Base-by-base conservation (phyloP, 1,140 invertebrate species). In the Aphidius ervi region DNA sequence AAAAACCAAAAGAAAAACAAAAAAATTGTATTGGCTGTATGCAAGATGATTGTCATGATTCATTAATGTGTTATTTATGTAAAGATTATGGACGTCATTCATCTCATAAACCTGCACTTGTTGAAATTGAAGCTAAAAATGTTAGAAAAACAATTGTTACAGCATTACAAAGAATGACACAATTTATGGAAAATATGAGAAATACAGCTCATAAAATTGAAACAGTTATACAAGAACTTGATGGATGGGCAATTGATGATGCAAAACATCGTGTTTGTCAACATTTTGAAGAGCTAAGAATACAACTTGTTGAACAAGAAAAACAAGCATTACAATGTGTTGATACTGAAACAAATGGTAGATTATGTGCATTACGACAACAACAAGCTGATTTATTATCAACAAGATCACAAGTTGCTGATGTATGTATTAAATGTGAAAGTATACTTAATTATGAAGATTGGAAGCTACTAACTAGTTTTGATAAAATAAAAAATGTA, bases 21-120 rank as follows among this genome's bases (percentile, higher is more conserved):
- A 83, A 83, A 1, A 81, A 82, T 46, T 83, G 86, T 61, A 70
- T 82, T 7, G 84, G 85, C 4, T 87, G 85, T 61, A 73, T 84
- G 46, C 82, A 86, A 64, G 82, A 85, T 49, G 81, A 78, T 23
- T 87, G 85, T 67, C 75, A 81, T 61, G 74, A 72, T 56, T 69
- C 71, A 9, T 64, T 81, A 9, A 84, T 86, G 82, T 86, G 85
- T 64, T 86, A 85, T 67, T 78, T 86, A 10, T 87, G 85, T 68
- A 86, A 86, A 68, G 81, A 82, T 62, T 85, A 85, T 68, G 83
- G 84, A 10, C 71, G 82, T 50, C 84, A 85, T 66, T 82, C 83
- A 58, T 78, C 77, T 61, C 84, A 85, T 68, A 82, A 82, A 82
- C 82, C 84, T 59, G 75, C 80, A 6, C 69, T 85, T 39, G 70